Base-by-base conservation (phyloP, 2,888 invertebrate genomes). In the Hydrotaea cyrtoneurina region DNA sequence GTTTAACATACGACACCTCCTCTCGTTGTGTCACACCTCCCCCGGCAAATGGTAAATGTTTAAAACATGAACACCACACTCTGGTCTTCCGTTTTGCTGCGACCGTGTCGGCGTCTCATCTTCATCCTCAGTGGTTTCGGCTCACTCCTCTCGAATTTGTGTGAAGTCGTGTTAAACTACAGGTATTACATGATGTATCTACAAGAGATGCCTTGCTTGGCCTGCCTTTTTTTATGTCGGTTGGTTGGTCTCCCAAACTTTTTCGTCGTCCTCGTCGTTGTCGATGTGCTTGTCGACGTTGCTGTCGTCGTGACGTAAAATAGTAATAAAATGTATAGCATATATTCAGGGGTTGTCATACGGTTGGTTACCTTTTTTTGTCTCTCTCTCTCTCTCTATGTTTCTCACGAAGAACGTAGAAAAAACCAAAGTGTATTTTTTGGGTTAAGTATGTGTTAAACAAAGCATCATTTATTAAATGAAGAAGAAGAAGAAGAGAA, bases 361-460 rank as follows among this genome's bases (percentile, higher is more conserved):
- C 73, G 85, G 79, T 79, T 79, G 73, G 73, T 80, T 85, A 80
- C 74, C 77, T 82, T 55, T 80, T 72, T 57, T 59, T 39, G 2
- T 39, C 39, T 62, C 53, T 66, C 23, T 64, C 57, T n/a, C n/a
- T n/a, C n/a, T 4, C 31, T 4, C 31, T 2, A 2, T 31, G 3
- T 31, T 31, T 7, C 31, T 31, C 31, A 31, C 2, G 39, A 7
- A 21, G 23, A 53, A 57, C 21, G 21, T 4, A 57, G 31, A 62
- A 50, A 50, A 50, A 62, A 31, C 31, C 62, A 31, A 62, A 17
- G 31, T 23, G 23, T 46, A 39, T 79, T 82, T 85, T 82, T 73
- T 78, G 53, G 85, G 85, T 82, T 85, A 85, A 85, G 85, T 85
- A 85, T 80, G 85, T 85, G 85, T 79, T 85, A 85, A 82, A 85